Percentiles rank a stretch among this genome's conserved stretches.
Evolutionary conservation across 2,797 vertebrate genomes (phyloP).

Genomic region (Scolopax rusticola): DNA sequence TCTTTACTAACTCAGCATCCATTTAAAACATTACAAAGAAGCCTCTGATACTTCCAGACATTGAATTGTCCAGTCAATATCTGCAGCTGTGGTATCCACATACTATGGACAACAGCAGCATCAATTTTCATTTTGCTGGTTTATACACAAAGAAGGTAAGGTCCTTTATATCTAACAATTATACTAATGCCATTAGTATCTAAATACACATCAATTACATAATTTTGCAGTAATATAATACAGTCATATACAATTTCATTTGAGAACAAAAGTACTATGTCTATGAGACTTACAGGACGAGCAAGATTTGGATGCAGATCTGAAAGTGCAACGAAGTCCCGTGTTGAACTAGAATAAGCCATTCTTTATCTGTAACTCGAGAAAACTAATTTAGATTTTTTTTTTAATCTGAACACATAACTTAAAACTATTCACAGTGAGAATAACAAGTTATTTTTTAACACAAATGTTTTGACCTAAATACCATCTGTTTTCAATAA

Average conservation of each 20-base stretch:
- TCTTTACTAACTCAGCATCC: slow-evolving; percentile 65
- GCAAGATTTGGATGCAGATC: slow-evolving; percentile 90
- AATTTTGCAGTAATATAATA: slow-evolving; percentile 62
- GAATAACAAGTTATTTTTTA: slow-evolving; percentile 43
- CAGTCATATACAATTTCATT: slow-evolving; percentile 39
- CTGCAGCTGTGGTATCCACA: slow-evolving; percentile 32
- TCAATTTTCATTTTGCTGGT: slow-evolving; percentile 70
- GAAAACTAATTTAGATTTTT: slow-evolving; percentile 55
- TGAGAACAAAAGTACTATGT: slow-evolving; percentile 53
- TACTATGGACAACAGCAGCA: slow-evolving; percentile 46
- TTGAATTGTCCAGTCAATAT: slow-evolving; percentile 51
- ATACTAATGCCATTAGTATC: slow-evolving; percentile 49
- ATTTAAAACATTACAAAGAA: slow-evolving; percentile 72
- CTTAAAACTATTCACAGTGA: slow-evolving; percentile 32
- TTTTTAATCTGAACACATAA: slow-evolving; percentile 54
- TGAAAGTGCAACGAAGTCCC: slow-evolving; percentile 85
- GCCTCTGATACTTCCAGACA: slow-evolving; percentile 63
- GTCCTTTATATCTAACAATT: slow-evolving; percentile 61
- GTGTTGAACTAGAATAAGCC: slow-evolving; percentile 74
- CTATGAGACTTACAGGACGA: slow-evolving; percentile 85
- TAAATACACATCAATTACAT: slow-evolving; percentile 67
- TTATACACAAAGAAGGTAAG: slow-evolving; percentile 61
- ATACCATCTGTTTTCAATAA: slow-evolving; percentile 38
- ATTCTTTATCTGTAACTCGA: slow-evolving; percentile 79
- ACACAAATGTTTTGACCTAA: slow-evolving; percentile 14